phyloP scores from a whole-genome alignment of 2,888 invertebrate species.

The Tinea semifulvella region DNA sequence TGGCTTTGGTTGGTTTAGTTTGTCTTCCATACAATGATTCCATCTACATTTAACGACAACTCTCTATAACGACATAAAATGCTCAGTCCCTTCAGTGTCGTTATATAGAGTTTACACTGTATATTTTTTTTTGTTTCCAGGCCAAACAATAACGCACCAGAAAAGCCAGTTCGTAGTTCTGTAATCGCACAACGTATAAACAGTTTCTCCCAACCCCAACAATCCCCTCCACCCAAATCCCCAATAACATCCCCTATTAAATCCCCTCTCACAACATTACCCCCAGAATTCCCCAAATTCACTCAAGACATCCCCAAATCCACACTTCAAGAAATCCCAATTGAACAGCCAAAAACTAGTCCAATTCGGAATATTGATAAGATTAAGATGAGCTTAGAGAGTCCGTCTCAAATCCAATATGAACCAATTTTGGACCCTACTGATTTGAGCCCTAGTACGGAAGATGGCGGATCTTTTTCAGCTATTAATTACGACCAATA shows the following conservation, averaged over 20 bases:
- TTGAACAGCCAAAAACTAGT: constrained; percentile 40
- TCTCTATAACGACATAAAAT: too few species aligned
- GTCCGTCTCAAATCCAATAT: constrained; percentile 59
- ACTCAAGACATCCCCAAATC: constrained; percentile 20
- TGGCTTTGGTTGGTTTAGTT: too few species aligned
- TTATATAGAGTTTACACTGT: too few species aligned
- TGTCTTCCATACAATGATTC: too few species aligned
- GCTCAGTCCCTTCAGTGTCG: too few species aligned
- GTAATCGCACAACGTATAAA: constrained; percentile 71
- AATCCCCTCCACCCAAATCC: constrained; percentile 25
- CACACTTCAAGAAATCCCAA: constrained; percentile 26
- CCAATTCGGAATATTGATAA: constrained; percentile 56
- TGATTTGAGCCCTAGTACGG: constrained; percentile 53
- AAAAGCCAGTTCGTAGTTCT: constrained; percentile 73
- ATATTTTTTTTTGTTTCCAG: constrained; percentile 12
- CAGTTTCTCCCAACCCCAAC: constrained; percentile 45
- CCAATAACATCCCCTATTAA: constrained; percentile 18
- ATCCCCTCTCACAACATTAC: constrained; percentile 28
- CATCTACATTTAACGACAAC: too few species aligned
- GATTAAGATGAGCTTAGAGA: constrained; percentile 56
- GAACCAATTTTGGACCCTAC: constrained; percentile 55
- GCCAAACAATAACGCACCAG: constrained; percentile 47
- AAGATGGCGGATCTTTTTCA: constrained; percentile 44
- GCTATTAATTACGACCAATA: constrained; percentile 41
- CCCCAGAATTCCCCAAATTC: constrained; percentile 22